These are phyloP conservation scores for Prosapia bicincta DNA, from an alignment of 2,888 invertebrate species.

Conservation along the genomic window DNA sequence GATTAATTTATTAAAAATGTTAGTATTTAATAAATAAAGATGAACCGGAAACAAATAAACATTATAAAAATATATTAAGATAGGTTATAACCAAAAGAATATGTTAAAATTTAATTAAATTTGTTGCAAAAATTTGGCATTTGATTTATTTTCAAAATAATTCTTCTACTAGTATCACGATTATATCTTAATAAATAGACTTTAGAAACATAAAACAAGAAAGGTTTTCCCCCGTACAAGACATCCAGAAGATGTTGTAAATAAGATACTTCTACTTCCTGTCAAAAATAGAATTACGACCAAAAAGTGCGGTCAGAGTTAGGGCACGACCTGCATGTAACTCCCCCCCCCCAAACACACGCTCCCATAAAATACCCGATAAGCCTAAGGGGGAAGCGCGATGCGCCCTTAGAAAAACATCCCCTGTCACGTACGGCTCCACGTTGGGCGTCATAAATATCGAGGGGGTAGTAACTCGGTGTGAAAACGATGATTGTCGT, in stretches of 20 bases:
- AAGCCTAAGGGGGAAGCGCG: neutral
- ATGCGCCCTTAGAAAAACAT: neutral
- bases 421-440: neutral
- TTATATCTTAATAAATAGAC: too few relatives aligned
- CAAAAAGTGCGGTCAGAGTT: neutral
- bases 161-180: too few relatives aligned
- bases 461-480: neutral
- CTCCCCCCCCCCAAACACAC: neutral
- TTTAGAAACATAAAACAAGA: too few relatives aligned
- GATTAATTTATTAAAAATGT: too few relatives aligned
- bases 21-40: too few relatives aligned
- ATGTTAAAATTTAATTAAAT: too few relatives aligned
- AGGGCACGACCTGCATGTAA: neutral
- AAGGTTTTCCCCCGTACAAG: neutral
- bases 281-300: neutral
- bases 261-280: neutral
- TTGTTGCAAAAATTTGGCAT: too few relatives aligned
- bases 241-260: neutral
- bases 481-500: constrained; percentile 2
- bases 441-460: neutral
- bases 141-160: too few relatives aligned
- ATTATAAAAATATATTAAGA: too few relatives aligned
- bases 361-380: neutral
- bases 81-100: too few relatives aligned
- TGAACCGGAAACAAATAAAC: too few relatives aligned